Percentiles rank a stretch among this genome's conserved stretches.
phyloP scores from a whole-genome alignment of 2,113 vertebrate species.

The Albula goreensis region DNA sequence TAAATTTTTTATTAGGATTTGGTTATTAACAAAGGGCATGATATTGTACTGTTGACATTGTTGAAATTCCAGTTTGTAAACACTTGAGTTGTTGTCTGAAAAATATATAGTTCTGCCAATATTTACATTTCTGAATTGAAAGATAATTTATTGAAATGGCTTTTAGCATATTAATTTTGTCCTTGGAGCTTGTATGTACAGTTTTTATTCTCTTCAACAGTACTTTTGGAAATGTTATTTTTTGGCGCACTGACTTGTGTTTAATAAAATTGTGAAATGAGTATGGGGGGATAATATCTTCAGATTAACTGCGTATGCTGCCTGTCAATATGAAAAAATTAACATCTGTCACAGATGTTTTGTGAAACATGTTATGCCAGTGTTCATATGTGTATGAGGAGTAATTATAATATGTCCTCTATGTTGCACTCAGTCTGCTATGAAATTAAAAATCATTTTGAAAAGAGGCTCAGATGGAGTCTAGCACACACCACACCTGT shows the following conservation, averaged over 20 bases:
- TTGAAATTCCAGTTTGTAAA: not conserved
- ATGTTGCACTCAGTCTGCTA: not conserved
- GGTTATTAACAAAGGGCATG: constrained; percentile 26
- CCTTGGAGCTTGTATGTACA: not conserved
- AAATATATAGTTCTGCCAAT: not conserved
- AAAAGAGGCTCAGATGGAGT: not conserved
- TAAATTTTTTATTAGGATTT: constrained; percentile 59
- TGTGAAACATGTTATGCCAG: not conserved
- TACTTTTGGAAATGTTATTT: not conserved
- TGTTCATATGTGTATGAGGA: constrained; percentile 1
- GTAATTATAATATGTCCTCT: not conserved
- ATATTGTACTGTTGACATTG: constrained; percentile 19
- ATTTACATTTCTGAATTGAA: no score
- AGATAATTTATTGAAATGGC: no score
- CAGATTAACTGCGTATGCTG: not conserved
- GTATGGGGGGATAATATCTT: not conserved
- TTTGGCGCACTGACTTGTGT: not conserved
- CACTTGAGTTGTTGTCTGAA: constrained; percentile 2
- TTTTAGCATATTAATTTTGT: not conserved
- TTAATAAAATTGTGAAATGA: not conserved
- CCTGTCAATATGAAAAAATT: not conserved
- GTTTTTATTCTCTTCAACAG: not conserved
- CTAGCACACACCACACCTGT: not conserved
- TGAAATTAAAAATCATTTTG: not conserved
- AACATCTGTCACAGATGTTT: not conserved